These are phyloP conservation scores for Torymus tubicola DNA, from an alignment of 2,888 invertebrate species.

Conservation along the genomic window DNA sequence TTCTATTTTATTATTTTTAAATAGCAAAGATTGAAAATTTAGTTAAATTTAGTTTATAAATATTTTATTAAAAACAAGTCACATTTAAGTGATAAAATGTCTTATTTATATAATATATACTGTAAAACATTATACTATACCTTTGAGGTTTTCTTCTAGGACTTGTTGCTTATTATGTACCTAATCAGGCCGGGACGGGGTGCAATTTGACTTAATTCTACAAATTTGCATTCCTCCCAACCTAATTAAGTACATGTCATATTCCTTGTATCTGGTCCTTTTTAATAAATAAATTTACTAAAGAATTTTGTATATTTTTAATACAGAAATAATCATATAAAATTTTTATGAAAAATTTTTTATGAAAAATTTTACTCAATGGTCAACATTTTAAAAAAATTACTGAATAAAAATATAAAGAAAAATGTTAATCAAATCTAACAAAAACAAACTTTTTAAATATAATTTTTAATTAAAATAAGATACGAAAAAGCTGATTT, in stretches of 20 bases:
- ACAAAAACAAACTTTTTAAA: too few species aligned
- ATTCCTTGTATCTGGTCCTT: neutral
- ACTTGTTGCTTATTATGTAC: constrained; percentile 61
- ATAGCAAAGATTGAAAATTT: neutral
- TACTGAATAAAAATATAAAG: too few species aligned
- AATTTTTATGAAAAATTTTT: too few species aligned
- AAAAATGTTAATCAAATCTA: too few species aligned
- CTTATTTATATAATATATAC: constrained; percentile 14
- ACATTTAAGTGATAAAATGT: neutral
- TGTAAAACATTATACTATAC: too few species aligned
- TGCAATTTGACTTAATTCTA: constrained; percentile 77
- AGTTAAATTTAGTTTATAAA: neutral
- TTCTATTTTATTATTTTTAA: constrained; percentile 3
- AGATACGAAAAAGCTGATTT: too few species aligned
- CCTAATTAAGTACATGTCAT: constrained; percentile 68
- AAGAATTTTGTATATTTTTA: too few species aligned
- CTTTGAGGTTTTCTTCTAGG: constrained; percentile 13
- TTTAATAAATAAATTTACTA: too few species aligned
- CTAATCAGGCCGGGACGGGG: constrained; percentile 78
- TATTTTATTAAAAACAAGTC: neutral
- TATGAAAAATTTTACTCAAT: too few species aligned
- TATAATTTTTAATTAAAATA: too few species aligned
- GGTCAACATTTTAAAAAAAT: too few species aligned
- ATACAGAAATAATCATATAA: too few species aligned
- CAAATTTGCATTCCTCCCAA: constrained; percentile 76